Evolutionary conservation across 2,113 vertebrate genomes (phyloP), one percentile per base, ranked within the genome.

Genomic region (Myxocyprinus asiaticus): DNA sequence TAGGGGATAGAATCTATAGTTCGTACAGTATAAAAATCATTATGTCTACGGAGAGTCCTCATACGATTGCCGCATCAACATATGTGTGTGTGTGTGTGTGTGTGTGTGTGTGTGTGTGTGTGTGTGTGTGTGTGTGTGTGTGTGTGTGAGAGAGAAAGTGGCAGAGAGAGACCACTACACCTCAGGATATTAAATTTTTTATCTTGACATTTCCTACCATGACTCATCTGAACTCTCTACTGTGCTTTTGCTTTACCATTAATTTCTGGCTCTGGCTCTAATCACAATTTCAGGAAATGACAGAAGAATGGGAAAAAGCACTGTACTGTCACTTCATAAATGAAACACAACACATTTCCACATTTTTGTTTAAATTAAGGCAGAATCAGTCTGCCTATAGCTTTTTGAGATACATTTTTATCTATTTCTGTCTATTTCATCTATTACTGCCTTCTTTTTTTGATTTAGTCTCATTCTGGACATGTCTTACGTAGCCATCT

Each of bases 121-220:
- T 72, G 22, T n/a, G 11, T 56, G 12, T 70, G 51, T 53, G 6
- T 55, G 66, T 50, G 2, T 22, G 66, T 50, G 65, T 48, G 48
- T 51, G 47, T 53, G 74, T 47, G 33, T 7, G 42, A 45, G 44
- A 15, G 44, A 47, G 44, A 48, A 11, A 51, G 55, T 61, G 58
- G 17, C 53, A 55, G 61, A 61, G 68, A 81, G 70, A 81, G 45
- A 72, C n/a, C n/a, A 44, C 3, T 67, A 47, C 66, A 68, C 67
- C 71, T 79, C 50, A 86, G 74, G 76, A 89, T 86, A 82, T 78
- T 74, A 62, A 81, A 81, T 85, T 83, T 75, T 83, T 86, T 83
- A 69, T 84, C 82, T 80, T 85, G 87, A 88, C 83, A 83, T 87
- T 86, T 86, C 66, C 81, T 83, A 79, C 86, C 69, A 83, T 87